Conservation (phyloP, 2,797 vertebrate species). For the Tenualosa ilisha region DNA sequence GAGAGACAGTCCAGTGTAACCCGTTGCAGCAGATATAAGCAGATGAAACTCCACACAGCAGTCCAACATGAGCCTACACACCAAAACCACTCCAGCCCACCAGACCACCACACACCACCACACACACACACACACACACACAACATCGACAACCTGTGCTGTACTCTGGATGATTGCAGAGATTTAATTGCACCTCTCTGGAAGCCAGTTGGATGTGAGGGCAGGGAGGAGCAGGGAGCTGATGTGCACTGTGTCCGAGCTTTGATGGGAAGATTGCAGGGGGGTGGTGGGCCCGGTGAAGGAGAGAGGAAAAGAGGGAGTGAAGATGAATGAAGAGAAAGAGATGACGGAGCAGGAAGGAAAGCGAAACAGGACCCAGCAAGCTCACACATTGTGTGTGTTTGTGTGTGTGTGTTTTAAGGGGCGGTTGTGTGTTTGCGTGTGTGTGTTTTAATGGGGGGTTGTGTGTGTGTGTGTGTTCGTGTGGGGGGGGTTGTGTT, state of each 20-base stretch:
- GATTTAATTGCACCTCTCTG: not conserved
- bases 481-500: not conserved
- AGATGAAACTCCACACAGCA: not conserved
- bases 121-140: not conserved
- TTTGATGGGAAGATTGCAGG: not conserved
- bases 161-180: constrained; percentile 9
- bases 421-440: too few relatives aligned
- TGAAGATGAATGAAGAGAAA: not conserved
- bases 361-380: constrained; percentile 6
- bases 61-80: not conserved
- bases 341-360: constrained; percentile 8
- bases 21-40: not conserved
- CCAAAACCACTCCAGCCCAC: not conserved
- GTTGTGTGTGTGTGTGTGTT: too few relatives aligned
- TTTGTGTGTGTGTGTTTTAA: not conserved
- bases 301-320: constrained; percentile 8
- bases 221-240: not conserved
- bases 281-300: too few relatives aligned
- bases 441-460: not conserved
- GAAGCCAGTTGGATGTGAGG: not conserved
- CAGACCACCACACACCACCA: not conserved
- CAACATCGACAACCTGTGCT: not conserved
- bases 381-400: not conserved
- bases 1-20: too few relatives aligned
- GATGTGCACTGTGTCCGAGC: too few relatives aligned